These are phyloP conservation scores for Holacanthus passer DNA, from an alignment of 2,113 vertebrate genomes.

Conservation along the genomic window DNA sequence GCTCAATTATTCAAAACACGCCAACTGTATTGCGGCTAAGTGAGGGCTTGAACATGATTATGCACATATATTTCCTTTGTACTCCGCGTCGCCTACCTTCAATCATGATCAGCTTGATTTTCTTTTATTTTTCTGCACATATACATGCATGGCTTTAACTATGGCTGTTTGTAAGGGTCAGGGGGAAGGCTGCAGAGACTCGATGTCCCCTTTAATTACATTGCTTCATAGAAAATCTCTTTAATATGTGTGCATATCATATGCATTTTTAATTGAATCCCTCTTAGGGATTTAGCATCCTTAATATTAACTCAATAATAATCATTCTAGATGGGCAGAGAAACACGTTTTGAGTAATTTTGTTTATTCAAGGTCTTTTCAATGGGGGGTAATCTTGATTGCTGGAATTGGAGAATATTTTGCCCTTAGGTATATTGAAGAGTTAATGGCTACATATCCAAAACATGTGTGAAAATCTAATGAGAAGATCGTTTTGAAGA, in stretches of 20 bases:
- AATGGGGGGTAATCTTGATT: not conserved
- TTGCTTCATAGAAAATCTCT: conserved; percentile 4
- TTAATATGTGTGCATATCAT: conserved; percentile 8
- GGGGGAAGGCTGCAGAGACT: not conserved
- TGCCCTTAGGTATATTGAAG: not conserved
- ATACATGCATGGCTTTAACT: conserved; percentile 19
- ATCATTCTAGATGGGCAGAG: not conserved
- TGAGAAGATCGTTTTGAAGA: not conserved
- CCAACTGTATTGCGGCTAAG: conserved; percentile 68
- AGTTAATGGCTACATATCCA: not conserved
- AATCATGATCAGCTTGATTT: conserved; percentile 38
- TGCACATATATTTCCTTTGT: conserved; percentile 76
- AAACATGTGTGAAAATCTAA: not conserved
- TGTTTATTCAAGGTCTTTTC: not conserved
- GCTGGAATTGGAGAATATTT: not conserved
- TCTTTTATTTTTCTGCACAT: not conserved
- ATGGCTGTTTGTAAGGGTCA: conserved; percentile 8
- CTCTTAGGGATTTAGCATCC: not conserved
- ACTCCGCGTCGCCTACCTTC: conserved; percentile 39
- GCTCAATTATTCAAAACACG: conserved; percentile 75
- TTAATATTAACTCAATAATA: not conserved
- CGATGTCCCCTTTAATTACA: conserved; percentile 22
- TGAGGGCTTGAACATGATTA: conserved; percentile 66
- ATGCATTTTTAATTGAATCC: not conserved
- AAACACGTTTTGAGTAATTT: not conserved